A percentile compares a stretch with the other conserved stretches of the same genome.
phyloP scores from a whole-genome alignment of 2,888 invertebrate species.

The Noctua fimbriata region DNA sequence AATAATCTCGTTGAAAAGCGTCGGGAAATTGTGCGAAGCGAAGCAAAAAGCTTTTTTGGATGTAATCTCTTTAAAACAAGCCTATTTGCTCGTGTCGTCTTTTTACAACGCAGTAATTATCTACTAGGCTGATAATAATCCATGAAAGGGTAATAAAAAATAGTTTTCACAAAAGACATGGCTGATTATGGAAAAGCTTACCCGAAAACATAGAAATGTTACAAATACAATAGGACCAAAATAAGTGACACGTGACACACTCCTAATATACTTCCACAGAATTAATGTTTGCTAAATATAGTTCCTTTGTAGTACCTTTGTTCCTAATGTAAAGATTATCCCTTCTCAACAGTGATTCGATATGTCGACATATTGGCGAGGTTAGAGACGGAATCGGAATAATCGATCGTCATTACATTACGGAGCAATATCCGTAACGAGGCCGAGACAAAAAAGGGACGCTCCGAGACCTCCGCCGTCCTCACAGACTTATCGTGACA shows the following conservation, averaged over 20 bases:
- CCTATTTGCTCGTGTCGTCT: conserved; percentile 48
- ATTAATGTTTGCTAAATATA: conserved; percentile 25
- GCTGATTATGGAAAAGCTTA: background rate
- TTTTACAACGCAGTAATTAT: conserved; percentile 49
- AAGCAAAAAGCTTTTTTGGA: conserved; percentile 53
- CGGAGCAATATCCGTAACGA: conserved; percentile 64
- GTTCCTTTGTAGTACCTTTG: conserved; percentile 12
- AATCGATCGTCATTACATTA: conserved; percentile 68
- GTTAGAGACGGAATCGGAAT: conserved; percentile 51
- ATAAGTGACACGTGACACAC: background rate
- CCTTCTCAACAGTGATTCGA: conserved; percentile 42
- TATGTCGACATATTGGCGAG: conserved; percentile 51
- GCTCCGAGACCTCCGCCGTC: conserved; percentile 21
- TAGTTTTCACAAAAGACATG: conserved; percentile 22
- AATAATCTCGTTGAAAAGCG: conserved; percentile 36
- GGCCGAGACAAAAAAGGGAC: conserved; percentile 60
- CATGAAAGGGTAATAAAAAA: conserved; percentile 43
- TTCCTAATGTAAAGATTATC: conserved; percentile 47
- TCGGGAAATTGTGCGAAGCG: conserved; percentile 34
- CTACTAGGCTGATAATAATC: conserved; percentile 47
- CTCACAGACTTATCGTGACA: conserved; percentile 40
- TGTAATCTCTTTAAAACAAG: conserved; percentile 50
- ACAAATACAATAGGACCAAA: conserved; percentile 6
- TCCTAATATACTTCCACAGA: conserved; percentile 5
- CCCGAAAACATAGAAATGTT: conserved; percentile 22